phyloP scores from a whole-genome alignment of 1,140 invertebrate genomes.

The Bombus ignitus region DNA sequence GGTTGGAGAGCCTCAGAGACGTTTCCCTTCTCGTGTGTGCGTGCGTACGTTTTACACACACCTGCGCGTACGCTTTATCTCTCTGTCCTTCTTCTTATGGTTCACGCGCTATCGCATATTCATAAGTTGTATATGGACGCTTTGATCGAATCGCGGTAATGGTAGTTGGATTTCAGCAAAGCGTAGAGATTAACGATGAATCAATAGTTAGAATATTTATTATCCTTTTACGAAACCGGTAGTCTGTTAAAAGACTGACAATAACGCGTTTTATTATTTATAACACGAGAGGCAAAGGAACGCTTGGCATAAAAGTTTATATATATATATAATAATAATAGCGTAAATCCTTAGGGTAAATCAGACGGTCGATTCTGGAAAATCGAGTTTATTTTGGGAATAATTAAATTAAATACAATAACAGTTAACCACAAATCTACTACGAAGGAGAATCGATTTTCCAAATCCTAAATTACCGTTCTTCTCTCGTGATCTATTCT shows the following conservation, averaged over 20 bases:
- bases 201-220: not conserved
- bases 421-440: too few relatives aligned
- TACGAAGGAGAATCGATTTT: too few relatives aligned
- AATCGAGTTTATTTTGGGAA: too few relatives aligned
- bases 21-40: conserved; percentile 16
- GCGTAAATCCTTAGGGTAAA: too few relatives aligned
- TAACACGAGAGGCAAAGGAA: too few relatives aligned
- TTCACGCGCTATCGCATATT: not conserved
- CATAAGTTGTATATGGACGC: not conserved
- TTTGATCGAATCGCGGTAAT: not conserved
- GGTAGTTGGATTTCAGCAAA: not conserved
- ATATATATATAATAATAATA: too few relatives aligned
- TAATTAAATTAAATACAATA: too few relatives aligned
- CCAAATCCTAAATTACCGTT: too few relatives aligned
- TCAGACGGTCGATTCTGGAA: too few relatives aligned
- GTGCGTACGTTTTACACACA: conserved; percentile 31
- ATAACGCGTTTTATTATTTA: not conserved
- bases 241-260: not conserved
- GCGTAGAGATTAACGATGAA: not conserved
- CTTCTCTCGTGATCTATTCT: too few relatives aligned
- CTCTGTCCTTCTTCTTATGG: not conserved
- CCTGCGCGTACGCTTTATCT: conserved; percentile 21
- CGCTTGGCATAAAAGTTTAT: too few relatives aligned
- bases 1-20: conserved; percentile 16
- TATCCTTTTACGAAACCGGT: not conserved